Base-by-base conservation (phyloP, 2,888 invertebrate genomes). In the Steinernema hermaphroditum region DNA sequence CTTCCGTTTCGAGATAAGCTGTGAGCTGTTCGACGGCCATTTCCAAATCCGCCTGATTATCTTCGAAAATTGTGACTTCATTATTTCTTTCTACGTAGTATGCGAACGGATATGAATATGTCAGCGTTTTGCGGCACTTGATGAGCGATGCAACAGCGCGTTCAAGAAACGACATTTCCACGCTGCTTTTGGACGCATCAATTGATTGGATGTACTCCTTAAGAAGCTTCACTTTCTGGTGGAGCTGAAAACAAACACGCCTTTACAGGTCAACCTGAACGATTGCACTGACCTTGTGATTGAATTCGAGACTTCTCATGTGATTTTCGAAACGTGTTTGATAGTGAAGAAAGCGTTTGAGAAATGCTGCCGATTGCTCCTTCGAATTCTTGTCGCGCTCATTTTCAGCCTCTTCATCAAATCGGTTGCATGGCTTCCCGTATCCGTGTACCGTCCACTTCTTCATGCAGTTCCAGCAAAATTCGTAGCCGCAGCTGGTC, bases 281-380 rank as follows among this genome's bases (percentile, higher is more conserved):
- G 14, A 12, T 8, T 32, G 19, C 19, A 71, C 82, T 77, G 77
- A 89, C 89, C 87, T 96, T 96, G 89, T 92, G 92, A 90, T 98
- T 97, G 89, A 98, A 94, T 89, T 94, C 94, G 86, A 97, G 90
- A 80, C 95, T 95, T 89, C 96, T 95, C 94, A 95, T 94, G 89
- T 98, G 97, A 89, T 97, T 97, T 94, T 96, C 95, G 89, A 96
- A 98, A 76, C 97, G 92, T 89, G 96, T 96, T 89, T 95, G 97
- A 89, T 97, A 98, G 90, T 96, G 96, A 83, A 97, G 90, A 89
- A 98, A 98, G 86, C 97, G 92, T 86, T 96, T 95, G 75, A 98
- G 91, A 69, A 94, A 94, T 46, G 94, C 92, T 76, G 96, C 91
- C 24, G 77, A 77, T 16, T 76, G 43, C 62, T 80, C 96, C 88